Evolutionary conservation across 2,888 invertebrate genomes (phyloP).

Genomic region (Drosophila atroscutellata): DNA sequence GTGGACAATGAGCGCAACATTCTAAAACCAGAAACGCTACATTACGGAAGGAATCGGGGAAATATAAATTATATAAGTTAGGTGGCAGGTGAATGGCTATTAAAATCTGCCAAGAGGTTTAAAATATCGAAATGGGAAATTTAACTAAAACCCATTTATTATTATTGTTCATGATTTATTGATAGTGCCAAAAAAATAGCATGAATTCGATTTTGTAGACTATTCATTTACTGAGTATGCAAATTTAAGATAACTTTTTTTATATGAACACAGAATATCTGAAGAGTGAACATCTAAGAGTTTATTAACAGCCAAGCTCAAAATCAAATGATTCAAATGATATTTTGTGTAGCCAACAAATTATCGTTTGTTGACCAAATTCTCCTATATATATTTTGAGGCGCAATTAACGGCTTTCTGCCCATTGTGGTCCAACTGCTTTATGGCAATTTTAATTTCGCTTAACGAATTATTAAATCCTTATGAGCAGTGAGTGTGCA

Average conservation of each 20-base stretch:
- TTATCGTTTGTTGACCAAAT: neutral
- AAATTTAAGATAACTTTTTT: neutral
- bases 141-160: neutral
- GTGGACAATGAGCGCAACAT: conserved; percentile 12
- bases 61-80: no score
- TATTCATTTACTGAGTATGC: neutral
- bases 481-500: conserved; percentile 49
- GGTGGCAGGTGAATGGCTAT: neutral
- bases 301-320: neutral
- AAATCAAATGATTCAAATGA: neutral
- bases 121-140: neutral
- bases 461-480: conserved; percentile 81
- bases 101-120: neutral
- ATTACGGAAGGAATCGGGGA: neutral
- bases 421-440: conserved; percentile 48
- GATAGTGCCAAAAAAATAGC: neutral
- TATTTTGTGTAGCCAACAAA: neutral
- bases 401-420: neutral
- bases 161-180: neutral
- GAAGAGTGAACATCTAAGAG: neutral
- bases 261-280: neutral
- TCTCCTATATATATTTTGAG: conserved; percentile 4
- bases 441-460: conserved; percentile 79
- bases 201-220: neutral
- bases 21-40: neutral